Evolutionary conservation across 2,888 invertebrate genomes (phyloP).

Genomic region (Caenorhabditis becei): DNA sequence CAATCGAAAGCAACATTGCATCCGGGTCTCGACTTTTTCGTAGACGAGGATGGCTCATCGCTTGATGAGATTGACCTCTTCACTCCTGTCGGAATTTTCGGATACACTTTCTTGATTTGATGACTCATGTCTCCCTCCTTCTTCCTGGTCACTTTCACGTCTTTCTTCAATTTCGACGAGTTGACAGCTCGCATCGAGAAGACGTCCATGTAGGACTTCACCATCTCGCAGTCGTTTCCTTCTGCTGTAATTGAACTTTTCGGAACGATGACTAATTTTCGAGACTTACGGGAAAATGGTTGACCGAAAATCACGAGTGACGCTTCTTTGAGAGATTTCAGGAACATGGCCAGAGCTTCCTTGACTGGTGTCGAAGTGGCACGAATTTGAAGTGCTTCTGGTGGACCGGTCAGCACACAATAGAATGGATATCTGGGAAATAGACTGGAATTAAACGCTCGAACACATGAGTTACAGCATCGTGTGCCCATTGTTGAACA

Average conservation of each 20-base stretch:
- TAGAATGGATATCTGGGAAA: constrained; percentile 36
- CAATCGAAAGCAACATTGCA: constrained; percentile 18
- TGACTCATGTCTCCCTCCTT: background rate
- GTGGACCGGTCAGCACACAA: constrained; percentile 46
- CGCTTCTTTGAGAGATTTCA: constrained; percentile 42
- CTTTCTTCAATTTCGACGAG: constrained; percentile 21
- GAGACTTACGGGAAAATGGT: constrained; percentile 18
- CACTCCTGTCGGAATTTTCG: constrained; percentile 36
- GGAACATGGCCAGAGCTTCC: constrained; percentile 33
- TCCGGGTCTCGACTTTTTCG: constrained; percentile 20
- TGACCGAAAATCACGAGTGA: constrained; percentile 23
- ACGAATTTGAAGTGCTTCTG: constrained; percentile 35
- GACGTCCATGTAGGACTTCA: constrained; percentile 29
- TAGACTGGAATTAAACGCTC: too few species aligned
- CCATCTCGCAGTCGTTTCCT: constrained; percentile 11
- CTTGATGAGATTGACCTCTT: constrained; percentile 26
- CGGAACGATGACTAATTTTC: too few species aligned
- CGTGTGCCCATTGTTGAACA: constrained; percentile 33
- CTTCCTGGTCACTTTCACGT: constrained; percentile 27
- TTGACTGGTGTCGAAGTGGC: background rate
- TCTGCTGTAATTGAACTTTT: constrained; percentile 10
- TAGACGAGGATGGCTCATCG: background rate
- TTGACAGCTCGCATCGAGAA: constrained; percentile 34
- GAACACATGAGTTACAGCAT: constrained; percentile 21
- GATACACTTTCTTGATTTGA: constrained; percentile 26